Percentiles rank a stretch among this genome's conserved stretches.
Conservation (phyloP, 2,888 invertebrate genomes). For the Endotricha flammealis region DNA sequence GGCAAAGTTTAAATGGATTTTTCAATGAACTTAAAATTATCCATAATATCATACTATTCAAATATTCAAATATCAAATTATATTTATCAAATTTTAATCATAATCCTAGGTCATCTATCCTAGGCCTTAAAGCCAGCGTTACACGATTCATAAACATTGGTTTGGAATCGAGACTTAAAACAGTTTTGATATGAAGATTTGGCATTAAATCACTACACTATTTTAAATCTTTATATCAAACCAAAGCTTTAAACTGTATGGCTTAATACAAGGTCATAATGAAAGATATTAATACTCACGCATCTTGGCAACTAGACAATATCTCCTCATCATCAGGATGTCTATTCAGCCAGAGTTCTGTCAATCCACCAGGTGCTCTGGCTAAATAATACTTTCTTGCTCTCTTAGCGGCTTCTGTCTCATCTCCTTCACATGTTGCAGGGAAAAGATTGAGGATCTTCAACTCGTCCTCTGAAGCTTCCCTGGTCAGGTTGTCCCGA, state of each 20-base stretch:
- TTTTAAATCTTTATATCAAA: too few relatives aligned
- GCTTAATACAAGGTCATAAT: background rate
- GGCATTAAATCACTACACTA: too few relatives aligned
- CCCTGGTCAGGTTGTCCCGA: conserved; percentile 58
- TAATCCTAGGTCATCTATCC: too few relatives aligned
- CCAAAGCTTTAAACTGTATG: background rate
- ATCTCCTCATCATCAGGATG: conserved; percentile 68
- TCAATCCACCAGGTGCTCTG: conserved; percentile 56
- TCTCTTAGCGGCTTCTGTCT: conserved; percentile 53
- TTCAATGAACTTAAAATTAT: too few relatives aligned
- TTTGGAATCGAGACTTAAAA: too few relatives aligned
- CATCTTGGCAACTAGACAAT: conserved; percentile 68
- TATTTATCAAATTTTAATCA: too few relatives aligned
- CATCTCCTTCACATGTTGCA: conserved; percentile 53
- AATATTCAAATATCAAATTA: too few relatives aligned
- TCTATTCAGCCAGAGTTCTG: conserved; percentile 61
- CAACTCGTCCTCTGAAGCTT: conserved; percentile 48
- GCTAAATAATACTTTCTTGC: conserved; percentile 61
- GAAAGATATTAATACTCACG: conserved; percentile 48
- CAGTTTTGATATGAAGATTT: too few relatives aligned
- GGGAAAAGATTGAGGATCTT: conserved; percentile 50
- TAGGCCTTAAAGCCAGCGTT: too few relatives aligned
- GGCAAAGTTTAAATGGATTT: background rate
- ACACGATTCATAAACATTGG: too few relatives aligned
- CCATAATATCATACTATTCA: too few relatives aligned